A percentile compares a stretch with the other conserved stretches of the same genome.
Evolutionary conservation across 2,888 invertebrate species (phyloP).

Genomic region (Metellina segmentata): DNA sequence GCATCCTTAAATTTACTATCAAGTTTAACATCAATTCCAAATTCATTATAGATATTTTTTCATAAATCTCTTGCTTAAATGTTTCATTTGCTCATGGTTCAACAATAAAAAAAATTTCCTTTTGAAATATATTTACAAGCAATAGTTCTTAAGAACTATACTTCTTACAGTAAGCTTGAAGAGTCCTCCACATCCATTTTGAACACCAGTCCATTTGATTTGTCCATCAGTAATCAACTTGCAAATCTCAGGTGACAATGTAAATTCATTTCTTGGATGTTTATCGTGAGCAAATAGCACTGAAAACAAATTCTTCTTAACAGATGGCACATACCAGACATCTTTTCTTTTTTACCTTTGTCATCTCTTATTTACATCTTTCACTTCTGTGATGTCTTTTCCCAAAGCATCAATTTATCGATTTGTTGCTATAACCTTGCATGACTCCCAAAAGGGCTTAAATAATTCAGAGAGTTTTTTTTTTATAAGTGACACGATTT

Average conservation of each 20-base stretch:
- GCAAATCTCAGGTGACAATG: not conserved
- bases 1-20: conserved; percentile 34
- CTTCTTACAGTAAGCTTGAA: not conserved
- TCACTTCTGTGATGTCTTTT: too few species aligned
- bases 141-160: not conserved
- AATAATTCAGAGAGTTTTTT: too few species aligned
- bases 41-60: not conserved
- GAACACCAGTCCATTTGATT: not conserved
- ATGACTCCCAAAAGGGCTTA: too few species aligned
- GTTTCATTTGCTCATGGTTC: not conserved
- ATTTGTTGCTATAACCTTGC: too few species aligned
- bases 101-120: not conserved
- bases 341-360: too few species aligned
- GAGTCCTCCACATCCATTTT: not conserved
- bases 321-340: too few species aligned
- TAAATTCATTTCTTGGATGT: too few species aligned
- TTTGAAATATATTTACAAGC: not conserved
- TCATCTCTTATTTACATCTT: too few species aligned
- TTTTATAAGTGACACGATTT: too few species aligned
- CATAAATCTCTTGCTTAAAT: not conserved
- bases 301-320: too few species aligned
- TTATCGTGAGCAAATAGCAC: too few species aligned
- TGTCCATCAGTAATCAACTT: not conserved
- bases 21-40: conserved; percentile 24
- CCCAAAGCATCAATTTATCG: too few species aligned